Base-by-base conservation (phyloP, 2,113 vertebrate genomes). In the Raja brachyura region DNA sequence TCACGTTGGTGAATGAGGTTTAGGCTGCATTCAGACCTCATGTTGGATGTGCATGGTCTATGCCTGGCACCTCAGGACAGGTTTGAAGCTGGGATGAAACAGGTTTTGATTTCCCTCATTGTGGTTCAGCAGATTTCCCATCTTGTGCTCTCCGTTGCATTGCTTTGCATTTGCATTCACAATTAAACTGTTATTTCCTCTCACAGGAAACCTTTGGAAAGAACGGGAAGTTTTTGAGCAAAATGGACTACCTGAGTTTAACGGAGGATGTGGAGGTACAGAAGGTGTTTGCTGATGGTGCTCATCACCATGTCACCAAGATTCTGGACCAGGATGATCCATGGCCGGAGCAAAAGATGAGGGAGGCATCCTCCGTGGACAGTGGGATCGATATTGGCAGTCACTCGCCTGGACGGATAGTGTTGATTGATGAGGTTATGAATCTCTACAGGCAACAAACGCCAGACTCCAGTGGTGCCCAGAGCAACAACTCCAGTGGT, bases 371-470 rank as follows among this genome's bases (percentile, higher is more conserved):
- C 6, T 92, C 90, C 0, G 39, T 92, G 33, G 90, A 92, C 39
- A 92, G 90, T 25, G 90, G 90, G 3, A 92, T 92, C 22, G 90
- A 92, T 1, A 70, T 92, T 25, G 68, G 90, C 0, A 54, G 90
- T 8, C 18, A 70, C 20, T 92, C 68, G 22, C 73, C 33, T 2
- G 90, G 25, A 22, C 66, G 13, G 20, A 5, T 48, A 9, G 11
- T 66, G 5, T 20, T 0, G 39, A 3, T 48, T 4, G 5, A 33
- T 13, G 66, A 73, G 20, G 31, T 33, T 4, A 9, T 73, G 33
- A 73, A 92, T 3, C 90, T 4, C 20, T 92, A 92, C 66, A 73
- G 73, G 90, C 90, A 92, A 33, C 90, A 92, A 14, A 92, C 66
- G 4, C 90, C 90, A 0, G 90, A 92, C 33, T 14, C 68, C 0